Evolutionary conservation across 2,113 vertebrate genomes (phyloP).

Genomic region (Chrysemys picta): DNA sequence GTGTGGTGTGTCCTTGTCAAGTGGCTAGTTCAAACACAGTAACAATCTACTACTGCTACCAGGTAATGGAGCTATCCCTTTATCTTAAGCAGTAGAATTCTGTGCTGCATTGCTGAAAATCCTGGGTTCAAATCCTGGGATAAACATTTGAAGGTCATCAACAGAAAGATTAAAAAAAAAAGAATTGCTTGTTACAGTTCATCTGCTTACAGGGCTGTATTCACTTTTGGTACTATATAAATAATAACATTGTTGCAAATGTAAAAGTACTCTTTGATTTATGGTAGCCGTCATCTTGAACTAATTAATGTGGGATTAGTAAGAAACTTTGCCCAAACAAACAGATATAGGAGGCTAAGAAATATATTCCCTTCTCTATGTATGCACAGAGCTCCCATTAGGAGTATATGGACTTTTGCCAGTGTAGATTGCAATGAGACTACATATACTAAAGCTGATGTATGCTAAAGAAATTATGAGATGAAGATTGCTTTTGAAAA

Average conservation of each 20-base stretch:
- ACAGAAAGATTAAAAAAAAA: background rate
- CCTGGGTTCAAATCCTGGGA: background rate
- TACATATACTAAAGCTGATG: background rate
- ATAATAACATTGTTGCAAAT: background rate
- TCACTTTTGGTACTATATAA: background rate
- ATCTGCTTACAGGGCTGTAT: background rate
- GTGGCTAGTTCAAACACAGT: rapidly evolving
- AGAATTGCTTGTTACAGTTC: background rate
- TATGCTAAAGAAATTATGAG: background rate
- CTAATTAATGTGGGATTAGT: slow-evolving; percentile 66
- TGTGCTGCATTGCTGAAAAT: background rate
- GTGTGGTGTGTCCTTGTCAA: background rate
- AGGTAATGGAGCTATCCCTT: background rate
- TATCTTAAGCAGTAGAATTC: background rate
- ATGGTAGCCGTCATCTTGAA: slow-evolving; percentile 18
- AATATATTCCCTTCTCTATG: background rate
- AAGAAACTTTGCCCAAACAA: slow-evolving; percentile 59
- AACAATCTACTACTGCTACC: background rate
- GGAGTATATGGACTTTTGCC: background rate
- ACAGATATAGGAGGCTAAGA: slow-evolving; percentile 37
- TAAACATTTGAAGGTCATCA: background rate
- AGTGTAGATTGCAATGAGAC: background rate
- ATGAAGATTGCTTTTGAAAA: background rate
- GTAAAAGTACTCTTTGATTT: slow-evolving; percentile 61
- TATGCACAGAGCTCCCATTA: slow-evolving; percentile 29